These are phyloP conservation scores for Patella caerulea DNA, from an alignment of 2,888 invertebrate species.

Conservation along the genomic window DNA sequence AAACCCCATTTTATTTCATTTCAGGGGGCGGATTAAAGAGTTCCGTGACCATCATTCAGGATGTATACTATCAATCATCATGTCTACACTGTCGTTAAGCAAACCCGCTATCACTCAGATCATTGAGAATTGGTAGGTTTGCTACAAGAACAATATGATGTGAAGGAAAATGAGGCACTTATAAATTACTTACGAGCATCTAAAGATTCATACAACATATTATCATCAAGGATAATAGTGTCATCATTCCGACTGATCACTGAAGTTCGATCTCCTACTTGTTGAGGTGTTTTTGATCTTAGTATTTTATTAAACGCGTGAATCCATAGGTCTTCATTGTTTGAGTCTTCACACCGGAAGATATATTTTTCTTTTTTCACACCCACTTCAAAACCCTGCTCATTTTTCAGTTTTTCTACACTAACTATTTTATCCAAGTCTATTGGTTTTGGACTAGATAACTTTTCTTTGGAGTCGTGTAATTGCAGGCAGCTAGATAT, in stretches of 20 bases:
- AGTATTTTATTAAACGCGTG: background rate
- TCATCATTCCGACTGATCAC: background rate
- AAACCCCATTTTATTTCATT: too few relatives aligned
- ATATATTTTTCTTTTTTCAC: background rate
- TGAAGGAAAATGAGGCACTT: background rate
- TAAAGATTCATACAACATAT: constrained; percentile 32
- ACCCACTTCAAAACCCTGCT: background rate
- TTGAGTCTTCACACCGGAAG: background rate
- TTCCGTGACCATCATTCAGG: too few relatives aligned
- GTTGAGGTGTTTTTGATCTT: too few relatives aligned
- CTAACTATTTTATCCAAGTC: background rate
- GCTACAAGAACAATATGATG: too few relatives aligned
- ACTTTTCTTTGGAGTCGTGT: background rate
- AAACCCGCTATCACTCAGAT: too few relatives aligned
- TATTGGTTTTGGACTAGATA: background rate
- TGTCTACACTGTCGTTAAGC: too few relatives aligned
- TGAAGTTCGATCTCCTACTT: background rate
- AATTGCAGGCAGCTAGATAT: background rate
- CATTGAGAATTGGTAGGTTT: too few relatives aligned
- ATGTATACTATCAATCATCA: too few relatives aligned
- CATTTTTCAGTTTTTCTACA: background rate
- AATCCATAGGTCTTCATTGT: background rate
- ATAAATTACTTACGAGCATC: constrained; percentile 28
- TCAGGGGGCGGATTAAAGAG: too few relatives aligned
- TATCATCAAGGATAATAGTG: constrained; percentile 29